Evolutionary conservation across 2,797 vertebrate species (phyloP).

Genomic region (Sebastes matsubarae): DNA sequence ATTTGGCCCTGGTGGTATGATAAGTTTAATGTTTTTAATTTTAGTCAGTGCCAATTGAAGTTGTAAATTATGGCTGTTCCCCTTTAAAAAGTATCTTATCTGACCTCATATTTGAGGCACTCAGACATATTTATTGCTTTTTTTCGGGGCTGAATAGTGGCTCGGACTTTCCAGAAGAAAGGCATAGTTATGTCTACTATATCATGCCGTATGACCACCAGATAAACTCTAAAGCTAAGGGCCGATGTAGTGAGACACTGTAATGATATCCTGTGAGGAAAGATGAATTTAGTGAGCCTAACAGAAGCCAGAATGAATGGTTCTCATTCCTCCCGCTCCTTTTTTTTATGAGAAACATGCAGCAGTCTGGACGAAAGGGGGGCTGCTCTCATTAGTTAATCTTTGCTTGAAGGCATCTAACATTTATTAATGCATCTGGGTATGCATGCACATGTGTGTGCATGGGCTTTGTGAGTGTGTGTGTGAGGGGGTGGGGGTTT

Average conservation of each 20-base stretch:
- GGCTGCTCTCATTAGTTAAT: constrained; percentile 46
- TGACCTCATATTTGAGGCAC: constrained; percentile 22
- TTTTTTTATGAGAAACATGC: constrained; percentile 43
- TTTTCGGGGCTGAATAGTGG: not conserved
- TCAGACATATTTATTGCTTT: constrained; percentile 10
- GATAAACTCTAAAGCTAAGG: constrained; percentile 37
- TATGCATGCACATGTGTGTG: constrained; percentile 7
- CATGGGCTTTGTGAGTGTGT: not conserved
- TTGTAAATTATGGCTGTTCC: constrained; percentile 1
- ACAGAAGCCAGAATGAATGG: constrained; percentile 44
- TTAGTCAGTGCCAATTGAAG: not conserved
- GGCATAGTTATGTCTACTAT: constrained; percentile 23
- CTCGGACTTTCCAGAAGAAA: not conserved
- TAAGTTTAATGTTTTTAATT: constrained; percentile 4
- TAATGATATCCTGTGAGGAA: constrained; percentile 50
- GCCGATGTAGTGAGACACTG: constrained; percentile 23
- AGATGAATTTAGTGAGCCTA: constrained; percentile 48
- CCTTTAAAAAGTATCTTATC: constrained; percentile 1
- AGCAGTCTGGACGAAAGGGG: constrained; percentile 25
- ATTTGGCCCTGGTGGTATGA: not conserved
- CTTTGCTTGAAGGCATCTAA: constrained; percentile 35
- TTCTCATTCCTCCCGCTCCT: constrained; percentile 28
- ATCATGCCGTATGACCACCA: constrained; percentile 20
- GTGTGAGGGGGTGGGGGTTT: not conserved
- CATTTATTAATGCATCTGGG: constrained; percentile 46